Conservation (phyloP, 2,888 invertebrate species). For the Scaptomyza tumidula region DNA sequence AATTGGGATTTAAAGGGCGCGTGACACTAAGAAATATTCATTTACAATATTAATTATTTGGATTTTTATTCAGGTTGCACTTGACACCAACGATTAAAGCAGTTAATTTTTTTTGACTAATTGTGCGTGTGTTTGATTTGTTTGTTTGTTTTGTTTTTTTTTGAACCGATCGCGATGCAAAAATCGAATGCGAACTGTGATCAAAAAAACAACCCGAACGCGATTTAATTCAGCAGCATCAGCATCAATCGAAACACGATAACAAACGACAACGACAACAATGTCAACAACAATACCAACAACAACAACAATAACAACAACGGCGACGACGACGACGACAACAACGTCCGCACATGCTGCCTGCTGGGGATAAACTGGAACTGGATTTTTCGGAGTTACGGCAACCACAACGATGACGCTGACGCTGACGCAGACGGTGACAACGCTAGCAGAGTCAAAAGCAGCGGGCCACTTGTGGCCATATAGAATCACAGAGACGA, state of each 20-base stretch:
- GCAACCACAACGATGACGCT: conserved; percentile 26
- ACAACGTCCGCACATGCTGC: conserved; percentile 83
- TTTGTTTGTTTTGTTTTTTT: background rate
- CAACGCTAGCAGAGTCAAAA: conserved; percentile 25
- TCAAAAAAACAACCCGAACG: conserved; percentile 6
- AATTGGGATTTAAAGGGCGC: conserved; percentile 16
- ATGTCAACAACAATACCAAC: conserved; percentile 35
- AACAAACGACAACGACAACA: conserved; percentile 17
- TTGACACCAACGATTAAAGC: conserved; percentile 9
- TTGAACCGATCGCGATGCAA: conserved; percentile 26
- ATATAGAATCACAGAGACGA: conserved; percentile 69
- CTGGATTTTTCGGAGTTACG: conserved; percentile 81
- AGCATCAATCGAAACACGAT: conserved; percentile 31
- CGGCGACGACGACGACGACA: conserved; percentile 57
- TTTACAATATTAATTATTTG: conserved; percentile 3
- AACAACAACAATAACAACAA: conserved; percentile 17
- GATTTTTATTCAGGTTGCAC: conserved; percentile 19
- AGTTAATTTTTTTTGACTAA: conserved; percentile 19
- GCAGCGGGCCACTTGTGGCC: conserved; percentile 57
- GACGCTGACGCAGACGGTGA: conserved; percentile 12
- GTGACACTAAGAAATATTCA: conserved; percentile 7
- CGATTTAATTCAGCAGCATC: conserved; percentile 23
- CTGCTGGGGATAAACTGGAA: conserved; percentile 84
- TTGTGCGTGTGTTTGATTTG: background rate
- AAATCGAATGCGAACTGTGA: conserved; percentile 10